Evolutionary conservation across 2,888 invertebrate genomes (phyloP).

Genomic region (Calameuta idolon): DNA sequence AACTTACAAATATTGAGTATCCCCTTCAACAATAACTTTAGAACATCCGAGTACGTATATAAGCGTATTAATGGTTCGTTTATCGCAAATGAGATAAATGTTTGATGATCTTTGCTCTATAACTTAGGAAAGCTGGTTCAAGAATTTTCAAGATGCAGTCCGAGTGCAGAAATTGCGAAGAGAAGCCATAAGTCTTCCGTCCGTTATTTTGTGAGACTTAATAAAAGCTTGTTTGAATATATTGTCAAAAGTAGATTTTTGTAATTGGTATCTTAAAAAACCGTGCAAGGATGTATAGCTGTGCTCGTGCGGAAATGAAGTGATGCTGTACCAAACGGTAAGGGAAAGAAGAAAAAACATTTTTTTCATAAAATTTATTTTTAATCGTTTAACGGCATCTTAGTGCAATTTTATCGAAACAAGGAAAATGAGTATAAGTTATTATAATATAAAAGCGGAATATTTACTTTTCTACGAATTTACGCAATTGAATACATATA

Average conservation of each 20-base stretch:
- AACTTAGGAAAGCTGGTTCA: slow-evolving; percentile 21
- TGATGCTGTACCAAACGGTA: slow-evolving; percentile 20
- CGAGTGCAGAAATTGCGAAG: not conserved
- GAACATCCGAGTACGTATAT: slow-evolving; percentile 9
- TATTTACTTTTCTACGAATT: too few species aligned
- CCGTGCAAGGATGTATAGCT: not conserved
- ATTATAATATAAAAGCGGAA: not conserved
- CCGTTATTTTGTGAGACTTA: not conserved
- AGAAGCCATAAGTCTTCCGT: not conserved
- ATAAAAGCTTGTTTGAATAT: not conserved
- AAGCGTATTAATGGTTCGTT: slow-evolving; percentile 13
- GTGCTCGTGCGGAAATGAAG: slow-evolving; percentile 23
- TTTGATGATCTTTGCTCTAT: slow-evolving; percentile 34
- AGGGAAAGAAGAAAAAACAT: slow-evolving; percentile 5
- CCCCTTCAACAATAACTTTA: slow-evolving; percentile 24
- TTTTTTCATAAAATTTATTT: not conserved
- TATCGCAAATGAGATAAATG: slow-evolving; percentile 31
- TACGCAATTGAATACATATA: too few species aligned
- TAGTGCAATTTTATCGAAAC: not conserved
- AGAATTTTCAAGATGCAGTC: slow-evolving; percentile 20
- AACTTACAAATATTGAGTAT: slow-evolving; percentile 15
- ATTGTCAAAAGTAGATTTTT: not conserved
- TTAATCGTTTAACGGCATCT: not conserved
- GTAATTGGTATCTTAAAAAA: not conserved
- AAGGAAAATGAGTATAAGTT: not conserved